Conservation (phyloP, 2,888 invertebrate genomes). For the Yponomeuta cagnagella region DNA sequence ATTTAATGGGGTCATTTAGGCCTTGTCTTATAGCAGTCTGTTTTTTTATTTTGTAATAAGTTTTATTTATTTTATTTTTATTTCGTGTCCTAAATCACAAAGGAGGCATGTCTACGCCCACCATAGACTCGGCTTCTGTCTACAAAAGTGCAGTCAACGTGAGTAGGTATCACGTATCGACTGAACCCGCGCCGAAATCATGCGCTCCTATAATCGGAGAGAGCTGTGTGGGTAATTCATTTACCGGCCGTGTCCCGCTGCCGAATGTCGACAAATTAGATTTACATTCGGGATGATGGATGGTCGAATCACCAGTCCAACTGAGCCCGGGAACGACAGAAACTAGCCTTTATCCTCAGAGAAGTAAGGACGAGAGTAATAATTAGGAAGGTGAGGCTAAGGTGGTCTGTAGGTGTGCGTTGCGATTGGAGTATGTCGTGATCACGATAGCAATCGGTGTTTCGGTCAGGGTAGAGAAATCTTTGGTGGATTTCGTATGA, state of each 20-base stretch:
- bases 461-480: constrained; percentile 8
- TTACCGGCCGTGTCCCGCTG: constrained; percentile 50
- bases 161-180: not conserved
- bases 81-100: no score
- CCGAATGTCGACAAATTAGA: constrained; percentile 61
- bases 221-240: constrained; percentile 52
- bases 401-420: not conserved
- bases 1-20: no score
- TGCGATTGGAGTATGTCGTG: constrained; percentile 15
- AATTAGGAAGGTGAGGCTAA: constrained; percentile 1
- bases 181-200: constrained; percentile 40
- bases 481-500: constrained; percentile 1
- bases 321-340: not conserved
- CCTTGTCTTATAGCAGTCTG: no score
- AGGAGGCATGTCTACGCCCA: no score
- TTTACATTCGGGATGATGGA: constrained; percentile 67
- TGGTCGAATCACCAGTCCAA: constrained; percentile 28
- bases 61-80: no score
- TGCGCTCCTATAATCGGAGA: constrained; percentile 37
- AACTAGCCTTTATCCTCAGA: not conserved
- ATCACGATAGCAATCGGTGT: constrained; percentile 12
- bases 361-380: not conserved
- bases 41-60: no score
- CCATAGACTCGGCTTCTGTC: no score
- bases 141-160: no score